Base-by-base conservation (phyloP, 2,113 vertebrate genomes). In the Microcebus murinus region DNA sequence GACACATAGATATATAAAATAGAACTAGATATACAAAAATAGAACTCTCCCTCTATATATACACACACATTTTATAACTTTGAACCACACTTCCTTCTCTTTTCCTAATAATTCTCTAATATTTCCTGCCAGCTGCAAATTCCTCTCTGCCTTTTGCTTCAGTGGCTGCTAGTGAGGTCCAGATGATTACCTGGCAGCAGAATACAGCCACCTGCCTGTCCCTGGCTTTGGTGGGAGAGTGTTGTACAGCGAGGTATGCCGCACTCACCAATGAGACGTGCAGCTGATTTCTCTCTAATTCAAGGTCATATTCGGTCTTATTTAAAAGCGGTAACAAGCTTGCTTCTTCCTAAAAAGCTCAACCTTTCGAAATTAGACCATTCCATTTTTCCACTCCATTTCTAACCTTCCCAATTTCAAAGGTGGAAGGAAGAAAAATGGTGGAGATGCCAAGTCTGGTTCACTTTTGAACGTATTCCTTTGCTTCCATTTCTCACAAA, bases 41-140 rank as follows among this genome's bases (percentile, higher is more conserved):
- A 94, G 96, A 86, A 94, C 55, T 87, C 67, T 23, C 20, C 55
- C 21, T 15, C 27, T 77, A 8, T 50, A 34, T 50, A 77, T 18
- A 77, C 2, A 77, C 2, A 50, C 8, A 85, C 87, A 39, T 61
- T 77, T 89, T 88, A 52, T 39, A 67, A 93, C 86, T 93, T 82
- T 27, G 34, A 80, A 67, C 48, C 8, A 82, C 27, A 84, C 48
- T 96, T 94, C 36, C 71, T 65, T 70, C 79, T 50, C 48, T 87
- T 95, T 73, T 94, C 77, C 73, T 95, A 85, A 91, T 42, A 68
- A 68, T 29, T 90, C 55, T 48, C 87, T 96, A 97, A 93, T 90
- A 90, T 91, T 90, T 20, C 17, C 57, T 85, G 90, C 90, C 97
- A 98, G 96, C 97, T 97, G 97, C 79, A 97, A 90, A 95, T 95